These are phyloP conservation scores for Brachynemurus nebulosus DNA, from an alignment of 2,888 invertebrate genomes.

Conservation along the genomic window DNA sequence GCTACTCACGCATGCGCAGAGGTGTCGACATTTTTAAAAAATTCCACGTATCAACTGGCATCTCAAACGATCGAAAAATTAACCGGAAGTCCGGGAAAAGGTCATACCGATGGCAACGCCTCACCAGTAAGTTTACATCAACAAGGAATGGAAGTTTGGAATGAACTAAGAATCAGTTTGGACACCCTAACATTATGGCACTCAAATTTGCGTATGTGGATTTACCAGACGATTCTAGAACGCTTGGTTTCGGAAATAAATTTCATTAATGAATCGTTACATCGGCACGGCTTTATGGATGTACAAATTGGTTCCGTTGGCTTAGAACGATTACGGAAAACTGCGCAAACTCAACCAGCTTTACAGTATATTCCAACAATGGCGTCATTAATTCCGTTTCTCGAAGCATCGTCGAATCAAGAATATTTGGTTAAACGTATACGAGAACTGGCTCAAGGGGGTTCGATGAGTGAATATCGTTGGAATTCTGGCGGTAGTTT, in stretches of 20 bases:
- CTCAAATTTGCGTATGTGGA: conserved; percentile 69
- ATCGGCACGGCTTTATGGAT: conserved; percentile 52
- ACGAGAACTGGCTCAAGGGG: conserved; percentile 62
- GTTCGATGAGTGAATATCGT: conserved; percentile 76
- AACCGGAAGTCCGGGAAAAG: conserved; percentile 26
- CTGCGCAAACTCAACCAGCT: conserved; percentile 42
- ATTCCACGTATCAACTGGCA: conserved; percentile 43
- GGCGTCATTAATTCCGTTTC: conserved; percentile 55
- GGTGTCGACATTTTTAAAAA: conserved; percentile 34
- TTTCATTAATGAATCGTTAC: conserved; percentile 51
- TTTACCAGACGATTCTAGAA: conserved; percentile 68
- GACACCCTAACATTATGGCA: conserved; percentile 62
- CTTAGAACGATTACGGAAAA: conserved; percentile 58
- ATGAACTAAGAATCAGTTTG: conserved; percentile 48
- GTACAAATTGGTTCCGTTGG: conserved; percentile 54
- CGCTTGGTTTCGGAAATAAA: conserved; percentile 62
- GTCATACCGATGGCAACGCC: conserved; percentile 31
- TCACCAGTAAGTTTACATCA: conserved; percentile 32
- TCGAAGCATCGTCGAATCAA: conserved; percentile 72
- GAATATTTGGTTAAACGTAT: conserved; percentile 73
- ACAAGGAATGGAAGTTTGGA: conserved; percentile 38
- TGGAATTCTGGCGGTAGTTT: conserved; percentile 73
- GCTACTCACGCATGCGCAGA: conserved; percentile 35
- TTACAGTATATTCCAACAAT: conserved; percentile 41
- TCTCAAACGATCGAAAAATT: conserved; percentile 27